Base-by-base conservation (phyloP, 2,113 vertebrate genomes). In the Dolichotis patagonum region DNA sequence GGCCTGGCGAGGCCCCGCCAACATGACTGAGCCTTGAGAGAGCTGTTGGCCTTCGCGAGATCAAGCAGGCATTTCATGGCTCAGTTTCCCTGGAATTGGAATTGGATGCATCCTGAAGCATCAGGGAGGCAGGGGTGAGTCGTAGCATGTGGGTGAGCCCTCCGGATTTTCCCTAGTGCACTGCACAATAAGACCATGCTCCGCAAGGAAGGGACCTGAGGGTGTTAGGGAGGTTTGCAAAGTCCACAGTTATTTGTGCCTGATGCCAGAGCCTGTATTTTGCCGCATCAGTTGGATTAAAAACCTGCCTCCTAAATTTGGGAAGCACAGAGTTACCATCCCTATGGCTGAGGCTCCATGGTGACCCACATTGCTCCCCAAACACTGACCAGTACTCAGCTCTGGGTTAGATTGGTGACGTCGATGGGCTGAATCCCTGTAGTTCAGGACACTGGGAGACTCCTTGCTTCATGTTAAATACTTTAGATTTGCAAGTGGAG, bases 401-500 rank as follows among this genome's bases (percentile, higher is more conserved):
- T 30, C 10, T 35, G 24, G 56, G 32, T 35, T 94, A 1, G 10
- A 46, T 56, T 28, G 3, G 10, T 88, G 62, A 4, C 41, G 41
- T 81, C 41, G 22, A 77, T n/a, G 32, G 65, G 58, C 77, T 62
- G 19, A 86, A 43, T 91, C 28, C 82, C 84, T 83, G 35, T 69
- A 16, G 86, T 85, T 95, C 54, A 90, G 90, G 54, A 90, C 38
- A n/a, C 41, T 14, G 71, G 1, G 4, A 56, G 87, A 35, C 28
- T 41, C 67, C 78, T 58, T 46, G 10, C 54, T 91, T 95, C 63
- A 30, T 84, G 83, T 90, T 52, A 67, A 85, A 54, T 52, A 20
- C 54, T 75, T 84, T 80, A 11, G 90, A 38, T 94, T 84, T 94
- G 46, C 63, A 87, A 94, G 73, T 32, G 49, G 22, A 86, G 43